These are phyloP conservation scores for Drepana falcataria DNA, from an alignment of 2,888 invertebrate species.

Conservation along the genomic window DNA sequence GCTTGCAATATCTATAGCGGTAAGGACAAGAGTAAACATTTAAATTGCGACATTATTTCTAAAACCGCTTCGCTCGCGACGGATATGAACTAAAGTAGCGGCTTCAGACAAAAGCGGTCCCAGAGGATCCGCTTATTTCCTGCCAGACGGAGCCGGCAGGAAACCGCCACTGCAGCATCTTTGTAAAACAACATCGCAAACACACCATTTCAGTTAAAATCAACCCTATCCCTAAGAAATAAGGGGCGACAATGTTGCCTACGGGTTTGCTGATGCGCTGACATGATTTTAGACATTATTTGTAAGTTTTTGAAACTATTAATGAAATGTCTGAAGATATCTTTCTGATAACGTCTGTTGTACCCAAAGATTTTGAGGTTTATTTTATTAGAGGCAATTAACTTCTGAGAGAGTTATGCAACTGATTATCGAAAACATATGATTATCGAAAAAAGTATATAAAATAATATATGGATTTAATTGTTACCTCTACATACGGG, in stretches of 20 bases:
- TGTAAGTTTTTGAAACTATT: conserved; percentile 18
- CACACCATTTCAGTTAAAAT: neutral
- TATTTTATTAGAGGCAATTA: conserved; percentile 48
- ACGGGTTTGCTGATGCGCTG: neutral
- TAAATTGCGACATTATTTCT: conserved; percentile 10
- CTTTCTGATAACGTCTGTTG: conserved; percentile 12
- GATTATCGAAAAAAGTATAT: too few species aligned
- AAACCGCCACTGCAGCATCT: conserved; percentile 33
- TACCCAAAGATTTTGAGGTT: too few species aligned
- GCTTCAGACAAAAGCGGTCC: conserved; percentile 47
- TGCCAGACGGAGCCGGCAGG: conserved; percentile 57
- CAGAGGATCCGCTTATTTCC: conserved; percentile 63
- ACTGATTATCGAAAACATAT: conserved; percentile 3
- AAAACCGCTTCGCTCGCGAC: conserved; percentile 17
- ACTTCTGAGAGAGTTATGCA: conserved; percentile 15
- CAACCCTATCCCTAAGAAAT: conserved; percentile 5
- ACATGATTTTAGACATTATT: conserved; percentile 5
- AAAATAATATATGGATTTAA: too few species aligned
- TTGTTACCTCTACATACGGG: too few species aligned
- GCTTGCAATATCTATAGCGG: neutral
- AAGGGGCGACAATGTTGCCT: neutral
- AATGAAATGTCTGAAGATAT: conserved; percentile 8
- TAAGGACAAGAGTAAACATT: conserved; percentile 6
- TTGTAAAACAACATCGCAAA: conserved; percentile 10
- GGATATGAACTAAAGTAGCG: conserved; percentile 36